These are phyloP conservation scores for Parnassius glacialis DNA, from an alignment of 2,888 invertebrate genomes.

Conservation along the genomic window DNA sequence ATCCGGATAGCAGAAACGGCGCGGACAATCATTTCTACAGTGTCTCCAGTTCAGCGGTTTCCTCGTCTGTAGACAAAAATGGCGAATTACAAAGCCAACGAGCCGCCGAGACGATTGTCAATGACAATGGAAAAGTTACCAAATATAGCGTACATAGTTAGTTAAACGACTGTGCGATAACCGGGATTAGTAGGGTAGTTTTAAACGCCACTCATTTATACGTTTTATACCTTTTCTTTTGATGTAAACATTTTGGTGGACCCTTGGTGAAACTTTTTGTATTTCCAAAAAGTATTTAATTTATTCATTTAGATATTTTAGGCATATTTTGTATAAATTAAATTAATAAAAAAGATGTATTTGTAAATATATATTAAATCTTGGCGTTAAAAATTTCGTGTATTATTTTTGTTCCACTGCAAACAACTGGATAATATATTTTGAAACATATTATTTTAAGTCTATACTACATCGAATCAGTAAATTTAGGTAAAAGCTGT, in stretches of 20 bases:
- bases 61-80: constrained; percentile 79
- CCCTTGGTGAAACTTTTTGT: too few relatives aligned
- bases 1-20: constrained; percentile 30
- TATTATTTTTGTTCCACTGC: neutral
- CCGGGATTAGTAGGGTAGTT: neutral
- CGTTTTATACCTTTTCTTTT: neutral
- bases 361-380: constrained; percentile 5
- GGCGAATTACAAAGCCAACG: constrained; percentile 80
- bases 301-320: too few relatives aligned
- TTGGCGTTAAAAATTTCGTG: neutral
- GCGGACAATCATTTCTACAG: constrained; percentile 54
- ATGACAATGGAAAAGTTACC: constrained; percentile 87
- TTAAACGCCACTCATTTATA: neutral
- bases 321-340: neutral
- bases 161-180: constrained; percentile 35
- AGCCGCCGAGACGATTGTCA: constrained; percentile 83
- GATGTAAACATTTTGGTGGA: too few relatives aligned
- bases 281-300: too few relatives aligned
- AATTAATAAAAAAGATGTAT: neutral
- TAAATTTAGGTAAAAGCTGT: neutral
- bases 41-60: constrained; percentile 84
- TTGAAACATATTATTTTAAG: too few relatives aligned
- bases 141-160: constrained; percentile 75
- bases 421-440: too few relatives aligned
- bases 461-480: too few relatives aligned